Evolutionary conservation across 2,113 vertebrate genomes (phyloP).

Genomic region (Boulengeromyrus knoepffleri): DNA sequence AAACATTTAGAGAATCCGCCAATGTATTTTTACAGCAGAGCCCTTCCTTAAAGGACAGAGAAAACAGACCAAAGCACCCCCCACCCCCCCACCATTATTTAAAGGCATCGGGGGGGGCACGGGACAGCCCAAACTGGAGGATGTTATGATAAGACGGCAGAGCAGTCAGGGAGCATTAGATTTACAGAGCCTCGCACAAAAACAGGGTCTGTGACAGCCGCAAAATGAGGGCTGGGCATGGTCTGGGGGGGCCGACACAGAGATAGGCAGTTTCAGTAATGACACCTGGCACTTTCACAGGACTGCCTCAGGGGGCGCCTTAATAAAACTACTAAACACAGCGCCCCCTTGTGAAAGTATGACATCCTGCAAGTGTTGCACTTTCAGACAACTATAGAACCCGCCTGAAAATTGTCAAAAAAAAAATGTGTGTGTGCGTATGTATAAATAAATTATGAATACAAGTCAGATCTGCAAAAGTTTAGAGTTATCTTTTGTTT

Average conservation of each 20-base stretch:
- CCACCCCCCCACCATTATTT: neutral
- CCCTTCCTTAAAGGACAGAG: conserved; percentile 1
- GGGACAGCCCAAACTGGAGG: conserved; percentile 27
- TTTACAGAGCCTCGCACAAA: neutral
- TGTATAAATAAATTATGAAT: neutral
- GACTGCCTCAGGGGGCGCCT: neutral
- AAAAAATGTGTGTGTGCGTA: neutral
- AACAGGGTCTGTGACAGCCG: neutral
- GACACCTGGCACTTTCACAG: neutral
- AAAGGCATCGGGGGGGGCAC: neutral
- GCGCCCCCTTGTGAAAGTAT: neutral
- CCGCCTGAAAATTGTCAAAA: neutral
- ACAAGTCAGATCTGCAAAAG: neutral
- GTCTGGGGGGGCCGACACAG: neutral
- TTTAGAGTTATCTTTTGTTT: neutral
- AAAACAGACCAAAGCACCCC: conserved; percentile 7
- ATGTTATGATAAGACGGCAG: conserved; percentile 34
- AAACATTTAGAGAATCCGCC: neutral
- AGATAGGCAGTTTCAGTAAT: neutral
- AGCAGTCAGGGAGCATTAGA: conserved; percentile 27
- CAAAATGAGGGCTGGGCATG: neutral
- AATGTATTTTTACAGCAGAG: neutral
- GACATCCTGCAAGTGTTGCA: neutral
- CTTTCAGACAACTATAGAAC: neutral
- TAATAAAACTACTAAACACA: neutral